Base-by-base conservation (phyloP, 2,888 invertebrate species). In the Drosophila leonis region DNA sequence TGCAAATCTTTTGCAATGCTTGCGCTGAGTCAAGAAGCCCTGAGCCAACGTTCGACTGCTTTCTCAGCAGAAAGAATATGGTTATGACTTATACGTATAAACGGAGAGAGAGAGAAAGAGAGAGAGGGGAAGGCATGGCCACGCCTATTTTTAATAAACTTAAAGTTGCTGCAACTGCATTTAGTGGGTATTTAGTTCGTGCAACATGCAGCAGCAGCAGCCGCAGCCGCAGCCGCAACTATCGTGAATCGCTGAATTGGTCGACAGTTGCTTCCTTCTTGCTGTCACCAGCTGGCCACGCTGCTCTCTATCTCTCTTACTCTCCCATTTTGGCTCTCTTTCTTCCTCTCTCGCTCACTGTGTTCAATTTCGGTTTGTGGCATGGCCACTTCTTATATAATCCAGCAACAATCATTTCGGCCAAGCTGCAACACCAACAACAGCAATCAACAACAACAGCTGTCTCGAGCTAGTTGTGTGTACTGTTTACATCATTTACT, bases 321-420 rank as follows among this genome's bases (percentile, higher is more conserved):
- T n/a, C 42, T 24, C 56, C 29, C 31, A 13, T 3, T 27, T 39
- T 18, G 54, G 48, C 56, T 71, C 59, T 68, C 44, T 61, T 49
- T 39, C 51, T 35, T 62, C 65, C 33, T 61, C 24, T 59, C 33
- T 37, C 20, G 24, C 37, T 63, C 52, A 52, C 56, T 59, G 46
- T 81, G 42, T 80, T 68, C 65, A 56, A 65, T 72, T 73, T 78
- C 78, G 51, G 73, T 83, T 90, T 90, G 86, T 87, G 86, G 86
- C 86, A 87, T 90, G 90, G 90, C 90, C 90, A 90, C 86, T 87
- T 87, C 80, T 87, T 87, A 87, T 87, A 87, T 87, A 87, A 87
- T 84, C 67, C 80, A 76, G 62, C 85, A 75, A 81, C 85, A 89
- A 85, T 85, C 90, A 89, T 85, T 85, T 85, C 87, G 84, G 82